phyloP scores from a whole-genome alignment of 1,140 invertebrate species.

The Sesamia nonagrioides region DNA sequence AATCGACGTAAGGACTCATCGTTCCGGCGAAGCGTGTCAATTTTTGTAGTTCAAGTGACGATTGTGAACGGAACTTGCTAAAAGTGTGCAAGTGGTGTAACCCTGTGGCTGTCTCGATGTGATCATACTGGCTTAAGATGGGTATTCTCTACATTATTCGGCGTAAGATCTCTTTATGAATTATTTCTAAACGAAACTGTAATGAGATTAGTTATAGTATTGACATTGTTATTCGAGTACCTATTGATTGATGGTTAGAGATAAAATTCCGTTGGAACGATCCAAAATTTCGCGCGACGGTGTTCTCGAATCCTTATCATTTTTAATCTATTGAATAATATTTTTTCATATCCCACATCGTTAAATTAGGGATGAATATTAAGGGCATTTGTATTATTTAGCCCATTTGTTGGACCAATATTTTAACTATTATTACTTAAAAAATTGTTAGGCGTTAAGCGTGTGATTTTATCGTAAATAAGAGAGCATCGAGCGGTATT shows the following conservation, averaged over 20 bases:
- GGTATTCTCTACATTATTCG: constrained; percentile 68
- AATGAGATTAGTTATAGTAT: constrained; percentile 87
- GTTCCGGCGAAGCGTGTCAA: constrained; percentile 78
- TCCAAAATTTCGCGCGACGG: constrained; percentile 76
- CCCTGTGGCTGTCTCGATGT: constrained; percentile 78
- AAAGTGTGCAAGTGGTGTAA: constrained; percentile 77
- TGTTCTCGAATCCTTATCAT: constrained; percentile 85
- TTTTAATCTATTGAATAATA: constrained; percentile 87
- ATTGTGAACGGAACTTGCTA: constrained; percentile 70
- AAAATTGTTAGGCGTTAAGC: constrained; percentile 87
- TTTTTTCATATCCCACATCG: constrained; percentile 87
- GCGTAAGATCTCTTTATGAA: constrained; percentile 79
- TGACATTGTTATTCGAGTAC: constrained; percentile 86
- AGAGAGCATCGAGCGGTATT: constrained; percentile 86
- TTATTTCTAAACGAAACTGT: constrained; percentile 84
- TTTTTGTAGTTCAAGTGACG: constrained; percentile 78
- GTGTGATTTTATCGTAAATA: constrained; percentile 87
- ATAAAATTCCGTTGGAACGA: constrained; percentile 82
- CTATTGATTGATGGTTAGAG: constrained; percentile 79
- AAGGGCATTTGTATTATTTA: constrained; percentile 88
- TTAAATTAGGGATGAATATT: constrained; percentile 88
- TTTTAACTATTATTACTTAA: constrained; percentile 88
- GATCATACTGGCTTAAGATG: constrained; percentile 75
- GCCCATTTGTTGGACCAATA: constrained; percentile 88
- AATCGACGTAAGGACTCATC: constrained; percentile 60